phyloP scores from a whole-genome alignment of 1,140 invertebrate species.

The Batillaria attramentaria region DNA sequence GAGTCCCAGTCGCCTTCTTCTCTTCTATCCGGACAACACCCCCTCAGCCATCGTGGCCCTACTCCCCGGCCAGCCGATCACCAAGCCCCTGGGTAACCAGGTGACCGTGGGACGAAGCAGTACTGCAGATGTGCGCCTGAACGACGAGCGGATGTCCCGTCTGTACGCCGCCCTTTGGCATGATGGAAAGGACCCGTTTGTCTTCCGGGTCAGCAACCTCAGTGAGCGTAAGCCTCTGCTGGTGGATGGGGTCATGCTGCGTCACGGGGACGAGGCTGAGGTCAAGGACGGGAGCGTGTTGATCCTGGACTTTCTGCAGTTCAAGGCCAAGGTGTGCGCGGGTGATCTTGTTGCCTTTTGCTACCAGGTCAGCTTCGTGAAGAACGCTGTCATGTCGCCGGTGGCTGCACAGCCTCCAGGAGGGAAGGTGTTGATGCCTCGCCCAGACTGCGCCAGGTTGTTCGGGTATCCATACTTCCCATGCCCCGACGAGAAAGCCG shows the following conservation, averaged over 20 bases:
- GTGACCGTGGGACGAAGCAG: slow-evolving; percentile 22
- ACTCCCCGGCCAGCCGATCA: slow-evolving; percentile 5
- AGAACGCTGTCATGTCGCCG: slow-evolving; percentile 5
- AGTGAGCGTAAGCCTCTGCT: slow-evolving; percentile 28
- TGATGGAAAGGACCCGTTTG: slow-evolving; percentile 25
- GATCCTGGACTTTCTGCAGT: slow-evolving; percentile 28
- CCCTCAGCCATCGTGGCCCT: neutral
- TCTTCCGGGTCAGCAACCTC: slow-evolving; percentile 34
- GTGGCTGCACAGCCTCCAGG: neutral
- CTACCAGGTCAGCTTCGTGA: slow-evolving; percentile 28
- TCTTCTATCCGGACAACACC: slow-evolving; percentile 22
- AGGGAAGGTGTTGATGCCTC: neutral
- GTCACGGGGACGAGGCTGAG: slow-evolving; percentile 16
- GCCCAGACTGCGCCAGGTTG: neutral
- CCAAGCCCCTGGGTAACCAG: neutral
- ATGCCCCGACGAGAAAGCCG: neutral
- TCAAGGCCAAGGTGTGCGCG: slow-evolving; percentile 4
- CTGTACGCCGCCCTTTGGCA: slow-evolving; percentile 29
- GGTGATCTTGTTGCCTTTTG: slow-evolving; percentile 6
- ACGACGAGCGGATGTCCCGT: slow-evolving; percentile 33
- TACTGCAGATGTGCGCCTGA: slow-evolving; percentile 21
- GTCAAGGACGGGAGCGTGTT: slow-evolving; percentile 25
- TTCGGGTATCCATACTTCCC: no score
- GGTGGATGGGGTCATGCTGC: slow-evolving; percentile 23
- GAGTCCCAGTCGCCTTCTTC: slow-evolving; percentile 18